A percentile compares a stretch with the other conserved stretches of the same genome.
Conservation (phyloP, 2,113 vertebrate species). For the Elgaria multicarinata region DNA sequence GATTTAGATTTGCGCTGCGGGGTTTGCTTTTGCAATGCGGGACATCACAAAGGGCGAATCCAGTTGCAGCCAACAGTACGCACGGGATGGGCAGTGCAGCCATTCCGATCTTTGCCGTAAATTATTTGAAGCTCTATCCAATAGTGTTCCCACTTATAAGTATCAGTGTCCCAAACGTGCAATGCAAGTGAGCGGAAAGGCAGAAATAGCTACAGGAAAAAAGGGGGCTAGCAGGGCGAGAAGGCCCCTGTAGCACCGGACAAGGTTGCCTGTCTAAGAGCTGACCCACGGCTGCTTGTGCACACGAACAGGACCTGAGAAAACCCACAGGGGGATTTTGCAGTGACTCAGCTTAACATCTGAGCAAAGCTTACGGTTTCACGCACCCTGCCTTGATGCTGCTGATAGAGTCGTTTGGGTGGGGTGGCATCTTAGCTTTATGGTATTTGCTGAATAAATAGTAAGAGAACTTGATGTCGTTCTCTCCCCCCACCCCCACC, state of each 20-base stretch:
- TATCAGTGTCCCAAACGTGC: background rate
- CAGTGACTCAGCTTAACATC: background rate
- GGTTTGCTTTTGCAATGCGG: too few relatives aligned
- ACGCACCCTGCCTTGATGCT: background rate
- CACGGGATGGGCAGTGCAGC: too few relatives aligned
- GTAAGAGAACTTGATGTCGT: conserved; percentile 34
- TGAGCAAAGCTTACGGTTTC: background rate
- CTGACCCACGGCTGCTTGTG: too few relatives aligned
- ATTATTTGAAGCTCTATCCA: too few relatives aligned
- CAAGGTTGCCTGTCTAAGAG: background rate
- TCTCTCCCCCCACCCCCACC: too few relatives aligned
- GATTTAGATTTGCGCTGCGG: too few relatives aligned
- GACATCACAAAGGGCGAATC: too few relatives aligned
- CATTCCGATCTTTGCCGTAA: background rate
- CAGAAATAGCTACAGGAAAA: background rate
- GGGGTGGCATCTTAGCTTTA: background rate
- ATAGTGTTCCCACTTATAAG: background rate
- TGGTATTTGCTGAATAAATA: conserved; percentile 38
- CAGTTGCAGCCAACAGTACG: too few relatives aligned
- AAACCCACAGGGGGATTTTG: background rate
- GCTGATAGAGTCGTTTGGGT: background rate
- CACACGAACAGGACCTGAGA: too few relatives aligned
- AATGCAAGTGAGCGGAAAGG: too few relatives aligned
- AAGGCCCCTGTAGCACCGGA: too few relatives aligned
- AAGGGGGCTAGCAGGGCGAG: too few relatives aligned